phyloP scores from a whole-genome alignment of 2,888 invertebrate genomes.

The Calameuta filiformis region DNA sequence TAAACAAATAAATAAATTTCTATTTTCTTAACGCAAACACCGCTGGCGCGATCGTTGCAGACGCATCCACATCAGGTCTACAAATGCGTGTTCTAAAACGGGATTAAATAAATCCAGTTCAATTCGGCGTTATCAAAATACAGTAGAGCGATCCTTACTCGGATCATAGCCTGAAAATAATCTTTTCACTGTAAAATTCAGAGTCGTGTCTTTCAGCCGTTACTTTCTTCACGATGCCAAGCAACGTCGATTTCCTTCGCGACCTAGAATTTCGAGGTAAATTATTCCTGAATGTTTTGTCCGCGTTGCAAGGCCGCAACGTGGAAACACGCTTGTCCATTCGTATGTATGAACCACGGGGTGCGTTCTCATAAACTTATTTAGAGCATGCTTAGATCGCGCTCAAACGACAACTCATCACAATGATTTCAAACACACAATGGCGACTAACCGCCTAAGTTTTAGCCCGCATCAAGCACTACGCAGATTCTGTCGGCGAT shows the following conservation, averaged over 20 bases:
- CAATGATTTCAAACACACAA: not conserved
- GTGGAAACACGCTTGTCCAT: not conserved
- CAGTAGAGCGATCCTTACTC: not conserved
- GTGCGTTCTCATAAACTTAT: not conserved
- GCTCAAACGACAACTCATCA: not conserved
- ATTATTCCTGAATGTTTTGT: conserved; percentile 4
- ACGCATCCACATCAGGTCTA: not conserved
- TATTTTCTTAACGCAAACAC: not conserved
- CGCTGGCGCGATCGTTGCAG: not conserved
- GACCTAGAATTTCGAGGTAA: not conserved
- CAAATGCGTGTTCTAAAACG: not conserved
- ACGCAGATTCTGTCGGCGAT: not conserved
- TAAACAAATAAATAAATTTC: not conserved
- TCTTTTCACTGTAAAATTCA: not conserved
- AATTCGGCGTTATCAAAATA: not conserved
- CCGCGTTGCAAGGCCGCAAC: conserved; percentile 1
- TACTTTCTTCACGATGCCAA: not conserved
- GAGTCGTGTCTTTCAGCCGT: not conserved
- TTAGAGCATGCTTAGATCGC: conserved; percentile 3
- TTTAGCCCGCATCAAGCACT: not conserved
- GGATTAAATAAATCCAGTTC: not conserved
- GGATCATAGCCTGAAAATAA: not conserved
- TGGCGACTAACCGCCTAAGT: not conserved
- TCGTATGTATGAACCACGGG: not conserved
- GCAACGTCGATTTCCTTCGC: not conserved